A percentile compares a stretch with the other conserved stretches of the same genome.
Evolutionary conservation across 1,140 invertebrate species (phyloP).

Genomic region (Coenobita brevimanus): DNA sequence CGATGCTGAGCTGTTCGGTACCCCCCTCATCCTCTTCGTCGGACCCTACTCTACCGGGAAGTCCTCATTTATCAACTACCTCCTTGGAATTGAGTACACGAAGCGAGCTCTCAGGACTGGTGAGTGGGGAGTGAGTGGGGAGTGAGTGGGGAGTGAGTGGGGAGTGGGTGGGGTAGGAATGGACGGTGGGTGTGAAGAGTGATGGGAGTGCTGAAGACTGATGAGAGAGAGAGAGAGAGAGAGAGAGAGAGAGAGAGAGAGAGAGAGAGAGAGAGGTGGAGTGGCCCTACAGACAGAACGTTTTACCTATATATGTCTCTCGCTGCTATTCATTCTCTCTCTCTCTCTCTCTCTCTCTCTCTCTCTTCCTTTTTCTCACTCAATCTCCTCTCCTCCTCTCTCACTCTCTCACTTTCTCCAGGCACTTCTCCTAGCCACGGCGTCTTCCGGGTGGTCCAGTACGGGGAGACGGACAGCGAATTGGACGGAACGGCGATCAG

Average conservation of each 20-base stretch:
- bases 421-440: slow-evolving; percentile 85
- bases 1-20: slow-evolving; percentile 94
- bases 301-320: no score
- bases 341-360: no score
- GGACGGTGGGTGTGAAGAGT: not conserved
- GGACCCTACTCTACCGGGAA: slow-evolving; percentile 97
- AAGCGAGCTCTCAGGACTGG: slow-evolving; percentile 88
- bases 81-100: slow-evolving; percentile 89
- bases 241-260: not conserved
- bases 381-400: no score
- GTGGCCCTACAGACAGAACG: no score
- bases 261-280: not conserved
- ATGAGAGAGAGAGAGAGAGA: not conserved
- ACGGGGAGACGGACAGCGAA: slow-evolving; percentile 88
- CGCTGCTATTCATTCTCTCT: no score
- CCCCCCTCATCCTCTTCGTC: slow-evolving; percentile 93
- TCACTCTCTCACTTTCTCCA: slow-evolving; percentile 72
- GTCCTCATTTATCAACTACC: slow-evolving; percentile 94
- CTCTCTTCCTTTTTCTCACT: no score
- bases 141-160: not conserved
- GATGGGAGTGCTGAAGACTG: not conserved
- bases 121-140: slow-evolving; percentile 73
- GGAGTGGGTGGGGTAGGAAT: not conserved
- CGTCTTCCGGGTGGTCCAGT: slow-evolving; percentile 94
- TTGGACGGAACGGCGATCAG: slow-evolving; percentile 93